phyloP scores from a whole-genome alignment of 2,113 vertebrate genomes.

The Microcebus tavaratra region DNA sequence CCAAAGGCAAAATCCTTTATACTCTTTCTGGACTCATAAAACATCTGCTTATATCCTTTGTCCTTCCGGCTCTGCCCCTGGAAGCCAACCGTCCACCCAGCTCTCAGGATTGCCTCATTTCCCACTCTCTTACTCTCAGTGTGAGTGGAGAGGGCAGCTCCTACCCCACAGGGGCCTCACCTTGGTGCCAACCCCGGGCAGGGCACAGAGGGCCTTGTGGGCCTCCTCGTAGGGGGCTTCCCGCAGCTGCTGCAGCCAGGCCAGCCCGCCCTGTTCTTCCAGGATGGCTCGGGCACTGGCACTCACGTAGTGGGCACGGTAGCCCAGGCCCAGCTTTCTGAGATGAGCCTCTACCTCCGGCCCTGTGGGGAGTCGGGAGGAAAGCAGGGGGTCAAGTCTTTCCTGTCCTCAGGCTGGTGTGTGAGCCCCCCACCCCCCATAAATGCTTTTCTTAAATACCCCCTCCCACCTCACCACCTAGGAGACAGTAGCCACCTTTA shows the following conservation, averaged over 20 bases:
- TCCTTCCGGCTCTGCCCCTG: neutral
- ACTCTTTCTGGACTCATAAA: neutral
- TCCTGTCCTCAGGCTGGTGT: neutral
- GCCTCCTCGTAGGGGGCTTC: slow-evolving; percentile 87
- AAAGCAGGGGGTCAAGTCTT: neutral
- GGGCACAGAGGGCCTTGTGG: slow-evolving; percentile 86
- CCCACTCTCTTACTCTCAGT: neutral
- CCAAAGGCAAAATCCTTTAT: neutral
- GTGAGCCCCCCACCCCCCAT: neutral
- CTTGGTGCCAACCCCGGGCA: slow-evolving; percentile 95
- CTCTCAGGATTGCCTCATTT: neutral
- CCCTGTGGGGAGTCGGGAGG: slow-evolving; percentile 78
- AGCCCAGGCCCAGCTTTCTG: slow-evolving; percentile 93
- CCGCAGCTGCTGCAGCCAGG: slow-evolving; percentile 90
- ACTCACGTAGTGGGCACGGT: slow-evolving; percentile 93
- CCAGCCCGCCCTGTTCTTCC: slow-evolving; percentile 80
- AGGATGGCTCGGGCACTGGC: slow-evolving; percentile 89
- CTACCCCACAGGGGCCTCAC: slow-evolving; percentile 75
- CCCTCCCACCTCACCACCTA: neutral
- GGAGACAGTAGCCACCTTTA: neutral
- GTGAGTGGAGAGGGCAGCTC: neutral
- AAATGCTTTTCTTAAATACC: neutral
- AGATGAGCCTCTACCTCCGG: slow-evolving; percentile 86
- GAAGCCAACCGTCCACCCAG: neutral
- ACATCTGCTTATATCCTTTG: neutral